Evolutionary conservation across 2,113 vertebrate genomes (phyloP).

Genomic region (Labeo catla): DNA sequence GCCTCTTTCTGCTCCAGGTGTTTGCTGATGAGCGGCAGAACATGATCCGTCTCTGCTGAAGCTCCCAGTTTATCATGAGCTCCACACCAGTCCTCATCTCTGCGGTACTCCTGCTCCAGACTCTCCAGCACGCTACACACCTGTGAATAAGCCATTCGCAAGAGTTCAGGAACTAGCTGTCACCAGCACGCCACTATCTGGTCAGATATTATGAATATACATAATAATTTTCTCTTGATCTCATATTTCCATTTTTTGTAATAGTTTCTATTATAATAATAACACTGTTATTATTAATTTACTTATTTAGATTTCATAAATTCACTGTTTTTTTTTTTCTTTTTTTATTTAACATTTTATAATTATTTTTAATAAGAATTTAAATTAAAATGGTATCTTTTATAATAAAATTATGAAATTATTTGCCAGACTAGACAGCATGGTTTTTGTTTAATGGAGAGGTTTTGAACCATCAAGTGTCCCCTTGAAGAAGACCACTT

Average conservation of each 20-base stretch:
- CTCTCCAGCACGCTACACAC: slow-evolving; percentile 97
- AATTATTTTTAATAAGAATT: too few species aligned
- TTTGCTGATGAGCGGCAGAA: slow-evolving; percentile 96
- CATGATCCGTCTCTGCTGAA: slow-evolving; percentile 87
- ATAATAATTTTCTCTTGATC: neutral
- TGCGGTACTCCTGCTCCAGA: slow-evolving; percentile 94
- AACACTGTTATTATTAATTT: too few species aligned
- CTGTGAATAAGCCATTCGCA: slow-evolving; percentile 65
- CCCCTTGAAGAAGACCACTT: neutral
- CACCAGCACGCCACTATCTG: neutral
- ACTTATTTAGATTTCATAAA: too few species aligned
- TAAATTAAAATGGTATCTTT: too few species aligned
- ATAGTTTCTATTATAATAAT: too few species aligned
- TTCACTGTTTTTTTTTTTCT: too few species aligned
- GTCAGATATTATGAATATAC: neutral
- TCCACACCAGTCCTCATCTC: slow-evolving; percentile 97
- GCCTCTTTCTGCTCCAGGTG: slow-evolving; percentile 99
- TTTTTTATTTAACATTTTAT: too few species aligned
- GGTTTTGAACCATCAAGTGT: neutral
- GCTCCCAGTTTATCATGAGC: slow-evolving; percentile 92
- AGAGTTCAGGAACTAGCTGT: too few species aligned
- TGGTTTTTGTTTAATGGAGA: neutral
- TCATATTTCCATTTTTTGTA: too few species aligned
- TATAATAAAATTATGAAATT: neutral
- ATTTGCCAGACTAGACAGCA: neutral